A percentile compares a stretch with the other conserved stretches of the same genome.
Conservation (phyloP, 2,113 vertebrate species). For the Camelus dromedarius region DNA sequence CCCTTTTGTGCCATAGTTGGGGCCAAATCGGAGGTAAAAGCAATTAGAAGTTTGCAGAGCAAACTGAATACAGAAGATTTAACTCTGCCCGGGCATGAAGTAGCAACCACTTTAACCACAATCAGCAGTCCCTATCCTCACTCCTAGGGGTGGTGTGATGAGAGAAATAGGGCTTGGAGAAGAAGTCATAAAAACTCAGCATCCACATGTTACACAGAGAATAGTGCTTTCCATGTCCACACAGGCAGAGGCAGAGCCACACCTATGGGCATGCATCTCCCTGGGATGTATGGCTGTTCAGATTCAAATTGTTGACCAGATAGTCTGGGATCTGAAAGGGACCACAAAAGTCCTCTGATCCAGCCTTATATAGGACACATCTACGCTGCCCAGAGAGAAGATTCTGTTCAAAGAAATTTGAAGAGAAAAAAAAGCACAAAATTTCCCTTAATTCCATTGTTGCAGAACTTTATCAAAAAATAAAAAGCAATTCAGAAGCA, state of each 20-base stretch:
- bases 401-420: constrained; percentile 45
- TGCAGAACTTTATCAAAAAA: neutral
- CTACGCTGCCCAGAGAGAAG: constrained; percentile 12
- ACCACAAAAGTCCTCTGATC: neutral
- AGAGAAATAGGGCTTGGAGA: neutral
- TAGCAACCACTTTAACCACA: neutral
- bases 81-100: neutral
- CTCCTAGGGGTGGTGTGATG: neutral
- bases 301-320: constrained; percentile 5
- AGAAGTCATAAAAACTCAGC: constrained; percentile 2
- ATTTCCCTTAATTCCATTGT: neutral
- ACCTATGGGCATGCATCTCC: neutral
- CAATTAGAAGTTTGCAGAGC: neutral
- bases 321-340: neutral
- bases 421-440: neutral
- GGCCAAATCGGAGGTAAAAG: neutral
- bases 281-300: neutral
- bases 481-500: constrained; percentile 20
- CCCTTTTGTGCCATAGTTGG: neutral
- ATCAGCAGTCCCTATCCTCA: neutral
- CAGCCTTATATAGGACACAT: neutral
- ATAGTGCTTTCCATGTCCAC: neutral
- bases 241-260: neutral
- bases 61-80: constrained; percentile 15
- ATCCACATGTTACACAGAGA: neutral